These are phyloP conservation scores for Cantharis flavilabris DNA, from an alignment of 2,888 invertebrate genomes.

Conservation along the genomic window DNA sequence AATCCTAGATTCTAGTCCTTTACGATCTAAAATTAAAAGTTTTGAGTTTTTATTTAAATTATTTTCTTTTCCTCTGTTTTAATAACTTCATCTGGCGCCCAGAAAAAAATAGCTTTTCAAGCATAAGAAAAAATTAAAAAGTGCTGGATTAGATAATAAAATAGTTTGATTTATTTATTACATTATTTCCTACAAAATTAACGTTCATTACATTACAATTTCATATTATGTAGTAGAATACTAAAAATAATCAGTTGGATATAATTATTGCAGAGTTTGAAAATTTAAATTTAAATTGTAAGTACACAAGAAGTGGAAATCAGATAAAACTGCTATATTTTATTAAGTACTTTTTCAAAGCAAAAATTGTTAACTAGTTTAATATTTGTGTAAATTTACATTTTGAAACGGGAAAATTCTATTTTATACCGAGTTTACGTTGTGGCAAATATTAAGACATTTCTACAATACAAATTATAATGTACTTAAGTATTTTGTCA, in stretches of 20 bases:
- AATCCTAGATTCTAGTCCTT: too few relatives aligned
- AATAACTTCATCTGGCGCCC: too few relatives aligned
- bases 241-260: background rate
- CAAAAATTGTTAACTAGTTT: background rate
- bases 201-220: background rate
- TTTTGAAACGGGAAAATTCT: background rate
- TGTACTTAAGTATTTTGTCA: background rate
- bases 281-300: background rate
- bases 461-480: background rate
- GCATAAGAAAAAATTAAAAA: too few relatives aligned
- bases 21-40: too few relatives aligned
- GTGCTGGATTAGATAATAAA: background rate
- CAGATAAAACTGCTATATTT: background rate
- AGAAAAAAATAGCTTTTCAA: too few relatives aligned
- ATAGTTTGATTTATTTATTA: background rate
- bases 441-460: background rate
- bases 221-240: too few relatives aligned
- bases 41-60: too few relatives aligned
- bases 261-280: background rate
- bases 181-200: background rate
- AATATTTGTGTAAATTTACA: background rate
- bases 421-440: background rate
- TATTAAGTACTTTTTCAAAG: background rate
- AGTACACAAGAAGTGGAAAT: background rate
- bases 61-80: too few relatives aligned